Percentiles rank a stretch among this genome's conserved stretches.
Evolutionary conservation across 2,888 invertebrate genomes (phyloP).

Genomic region (Quadriops clusia): DNA sequence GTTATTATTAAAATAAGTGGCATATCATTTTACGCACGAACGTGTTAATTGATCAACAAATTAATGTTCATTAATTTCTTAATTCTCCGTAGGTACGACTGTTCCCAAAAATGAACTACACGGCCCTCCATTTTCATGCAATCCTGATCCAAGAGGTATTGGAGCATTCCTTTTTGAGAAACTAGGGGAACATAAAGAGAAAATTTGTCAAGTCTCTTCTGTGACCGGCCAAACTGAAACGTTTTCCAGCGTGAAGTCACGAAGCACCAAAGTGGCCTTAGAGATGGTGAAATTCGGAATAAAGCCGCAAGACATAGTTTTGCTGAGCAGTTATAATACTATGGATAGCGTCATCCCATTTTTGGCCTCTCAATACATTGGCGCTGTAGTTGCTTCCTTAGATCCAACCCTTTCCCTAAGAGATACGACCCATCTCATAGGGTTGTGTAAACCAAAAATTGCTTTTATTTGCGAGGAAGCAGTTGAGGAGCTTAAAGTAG

Average conservation of each 20-base stretch:
- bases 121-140: no score
- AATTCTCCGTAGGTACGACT: no score
- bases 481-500: constrained; percentile 14
- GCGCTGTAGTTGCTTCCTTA: constrained; percentile 19
- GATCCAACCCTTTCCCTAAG: constrained; percentile 15
- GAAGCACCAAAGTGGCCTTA: constrained; percentile 35
- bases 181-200: constrained; percentile 10
- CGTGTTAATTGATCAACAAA: no score
- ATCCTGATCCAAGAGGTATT: constrained; percentile 11
- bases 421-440: constrained; percentile 17
- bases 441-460: constrained; percentile 17
- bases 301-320: constrained; percentile 33
- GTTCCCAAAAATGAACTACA: no score
- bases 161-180: constrained; percentile 14
- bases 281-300: constrained; percentile 32
- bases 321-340: constrained; percentile 35
- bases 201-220: constrained; percentile 19
- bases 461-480: constrained; percentile 18
- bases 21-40: no score
- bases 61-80: no score
- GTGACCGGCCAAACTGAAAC: constrained; percentile 35
- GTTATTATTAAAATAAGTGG: no score
- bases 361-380: constrained; percentile 35
- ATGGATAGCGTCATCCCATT: constrained; percentile 34
- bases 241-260: constrained; percentile 28